A percentile compares a stretch with the other conserved stretches of the same genome.
Conservation (phyloP, 2,113 vertebrate genomes). For the Entosphenus tridentatus region DNA sequence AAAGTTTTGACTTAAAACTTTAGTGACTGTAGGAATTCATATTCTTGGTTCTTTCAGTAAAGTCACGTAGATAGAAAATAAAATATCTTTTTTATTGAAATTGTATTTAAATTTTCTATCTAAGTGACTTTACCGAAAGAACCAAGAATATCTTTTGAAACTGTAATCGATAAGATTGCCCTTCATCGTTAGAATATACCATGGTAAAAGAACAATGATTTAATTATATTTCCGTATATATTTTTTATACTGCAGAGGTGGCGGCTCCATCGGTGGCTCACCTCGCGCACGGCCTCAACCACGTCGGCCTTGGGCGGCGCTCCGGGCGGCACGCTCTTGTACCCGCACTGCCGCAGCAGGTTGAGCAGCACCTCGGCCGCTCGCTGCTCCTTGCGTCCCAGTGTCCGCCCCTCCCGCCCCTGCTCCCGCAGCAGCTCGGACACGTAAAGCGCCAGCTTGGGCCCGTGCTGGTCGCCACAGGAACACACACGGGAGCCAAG, state of each 20-base stretch:
- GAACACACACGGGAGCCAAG: slow-evolving; percentile 6
- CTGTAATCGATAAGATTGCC: background rate
- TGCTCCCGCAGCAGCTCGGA: slow-evolving; percentile 65
- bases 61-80: no score
- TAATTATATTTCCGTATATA: background rate
- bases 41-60: no score
- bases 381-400: slow-evolving; percentile 45
- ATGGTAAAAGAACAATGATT: background rate
- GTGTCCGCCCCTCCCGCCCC: slow-evolving; percentile 29
- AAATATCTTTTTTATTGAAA: no score
- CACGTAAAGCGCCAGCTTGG: slow-evolving; percentile 65
- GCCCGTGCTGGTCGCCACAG: slow-evolving; percentile 46
- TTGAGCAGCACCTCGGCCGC: slow-evolving; percentile 42
- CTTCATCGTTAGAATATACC: background rate
- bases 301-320: slow-evolving; percentile 45
- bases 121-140: background rate
- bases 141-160: background rate
- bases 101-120: no score
- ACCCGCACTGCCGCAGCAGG: slow-evolving; percentile 50
- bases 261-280: slow-evolving; percentile 13
- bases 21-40: no score
- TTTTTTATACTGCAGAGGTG: background rate
- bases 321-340: slow-evolving; percentile 43
- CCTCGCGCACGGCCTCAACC: slow-evolving; percentile 57
- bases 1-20: no score